These are phyloP conservation scores for Marisa cornuarietis DNA, from an alignment of 1,140 invertebrate genomes.

Conservation along the genomic window DNA sequence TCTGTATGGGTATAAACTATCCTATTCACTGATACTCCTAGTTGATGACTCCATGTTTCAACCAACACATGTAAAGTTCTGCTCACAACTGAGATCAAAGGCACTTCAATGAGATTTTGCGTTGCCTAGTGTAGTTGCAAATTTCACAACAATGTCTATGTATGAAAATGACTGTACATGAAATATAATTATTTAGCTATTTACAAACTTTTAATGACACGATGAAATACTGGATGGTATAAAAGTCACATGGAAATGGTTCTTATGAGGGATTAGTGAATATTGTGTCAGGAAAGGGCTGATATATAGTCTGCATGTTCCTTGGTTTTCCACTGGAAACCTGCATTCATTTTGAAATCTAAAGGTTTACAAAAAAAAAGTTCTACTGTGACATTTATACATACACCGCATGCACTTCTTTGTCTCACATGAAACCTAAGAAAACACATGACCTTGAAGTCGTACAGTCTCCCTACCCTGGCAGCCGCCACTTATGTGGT, in stretches of 20 bases:
- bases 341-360: background rate
- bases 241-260: background rate
- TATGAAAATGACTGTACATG: conserved; percentile 5
- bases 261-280: background rate
- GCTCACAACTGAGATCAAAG: too few species aligned
- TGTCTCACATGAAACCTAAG: background rate
- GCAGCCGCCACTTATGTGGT: background rate
- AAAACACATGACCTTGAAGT: conserved; percentile 11
- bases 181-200: conserved; percentile 5
- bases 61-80: too few species aligned
- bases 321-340: background rate
- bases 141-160: background rate
- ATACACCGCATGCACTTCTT: too few species aligned
- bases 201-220: conserved; percentile 8
- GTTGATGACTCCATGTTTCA: too few species aligned
- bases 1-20: too few species aligned
- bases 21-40: too few species aligned
- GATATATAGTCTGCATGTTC: background rate
- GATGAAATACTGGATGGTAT: conserved; percentile 8
- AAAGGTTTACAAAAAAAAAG: background rate
- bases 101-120: too few species aligned
- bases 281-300: background rate
- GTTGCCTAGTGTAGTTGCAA: too few species aligned
- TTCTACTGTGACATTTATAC: background rate
- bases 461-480: conserved; percentile 1